Evolutionary conservation across 2,113 vertebrate genomes (phyloP).

Genomic region (Chloropsis cyanopogon): DNA sequence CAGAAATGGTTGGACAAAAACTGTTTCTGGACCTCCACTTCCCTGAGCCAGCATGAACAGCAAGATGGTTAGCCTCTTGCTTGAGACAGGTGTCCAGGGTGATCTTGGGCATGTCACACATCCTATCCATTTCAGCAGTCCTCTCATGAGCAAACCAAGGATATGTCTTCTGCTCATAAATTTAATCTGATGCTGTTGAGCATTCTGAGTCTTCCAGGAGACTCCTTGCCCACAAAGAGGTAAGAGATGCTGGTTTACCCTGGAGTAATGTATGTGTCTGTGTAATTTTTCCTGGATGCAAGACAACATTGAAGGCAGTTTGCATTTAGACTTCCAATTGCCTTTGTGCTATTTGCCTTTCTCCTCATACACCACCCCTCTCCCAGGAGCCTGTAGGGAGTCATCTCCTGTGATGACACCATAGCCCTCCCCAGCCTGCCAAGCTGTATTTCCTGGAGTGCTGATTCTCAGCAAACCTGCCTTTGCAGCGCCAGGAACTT

Average conservation of each 20-base stretch:
- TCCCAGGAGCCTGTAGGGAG: not conserved
- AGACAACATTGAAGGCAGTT: not conserved
- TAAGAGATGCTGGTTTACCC: not conserved
- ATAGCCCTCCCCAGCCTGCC: not conserved
- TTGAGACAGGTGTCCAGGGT: not conserved
- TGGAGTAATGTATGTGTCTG: not conserved
- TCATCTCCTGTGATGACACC: not conserved
- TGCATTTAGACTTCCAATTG: not conserved
- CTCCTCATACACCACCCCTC: not conserved
- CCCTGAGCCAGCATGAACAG: not conserved
- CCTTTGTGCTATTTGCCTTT: constrained; percentile 40
- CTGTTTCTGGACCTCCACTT: not conserved
- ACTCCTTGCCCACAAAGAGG: not conserved
- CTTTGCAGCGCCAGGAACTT: not conserved
- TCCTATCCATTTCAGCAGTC: not conserved
- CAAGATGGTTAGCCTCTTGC: not conserved
- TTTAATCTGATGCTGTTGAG: not conserved
- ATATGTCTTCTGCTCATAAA: not conserved
- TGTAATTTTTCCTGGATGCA: not conserved
- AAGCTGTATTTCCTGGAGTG: constrained; percentile 15
- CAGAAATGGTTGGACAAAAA: not conserved
- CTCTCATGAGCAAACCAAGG: not conserved
- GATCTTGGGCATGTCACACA: not conserved
- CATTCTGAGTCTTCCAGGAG: not conserved
- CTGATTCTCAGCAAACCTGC: constrained; percentile 6